phyloP scores from a whole-genome alignment of 2,797 vertebrate species.

The Thaleichthys pacificus region DNA sequence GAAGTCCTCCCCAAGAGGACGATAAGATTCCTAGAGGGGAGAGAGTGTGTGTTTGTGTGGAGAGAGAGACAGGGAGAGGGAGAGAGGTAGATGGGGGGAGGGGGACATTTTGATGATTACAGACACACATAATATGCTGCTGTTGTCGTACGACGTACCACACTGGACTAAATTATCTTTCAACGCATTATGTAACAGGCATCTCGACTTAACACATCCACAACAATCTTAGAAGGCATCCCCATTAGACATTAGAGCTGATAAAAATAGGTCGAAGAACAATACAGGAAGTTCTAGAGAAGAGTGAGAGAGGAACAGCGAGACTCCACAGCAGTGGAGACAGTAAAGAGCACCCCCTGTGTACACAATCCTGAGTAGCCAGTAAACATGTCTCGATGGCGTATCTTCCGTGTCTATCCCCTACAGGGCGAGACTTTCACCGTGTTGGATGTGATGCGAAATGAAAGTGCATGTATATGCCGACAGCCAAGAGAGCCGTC shows the following conservation, averaged over 20 bases:
- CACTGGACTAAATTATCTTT: neutral
- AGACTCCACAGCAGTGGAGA: constrained; percentile 6
- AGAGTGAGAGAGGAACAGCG: constrained; percentile 10
- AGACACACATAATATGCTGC: neutral
- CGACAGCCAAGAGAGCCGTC: constrained; percentile 21
- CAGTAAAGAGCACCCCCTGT: constrained; percentile 16
- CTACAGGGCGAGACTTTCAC: neutral
- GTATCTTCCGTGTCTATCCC: neutral
- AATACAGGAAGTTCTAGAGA: neutral
- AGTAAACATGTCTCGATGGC: neutral
- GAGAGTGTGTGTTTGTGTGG: constrained; percentile 26
- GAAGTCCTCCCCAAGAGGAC: constrained; percentile 86
- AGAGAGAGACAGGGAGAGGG: neutral
- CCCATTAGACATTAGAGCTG: neutral
- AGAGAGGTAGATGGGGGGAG: neutral
- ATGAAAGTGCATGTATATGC: constrained; percentile 57
- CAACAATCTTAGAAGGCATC: neutral
- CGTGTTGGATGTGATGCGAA: constrained; percentile 58
- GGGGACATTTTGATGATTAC: neutral
- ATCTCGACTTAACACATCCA: neutral
- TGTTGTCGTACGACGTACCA: neutral
- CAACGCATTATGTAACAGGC: neutral
- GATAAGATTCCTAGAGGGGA: constrained; percentile 78
- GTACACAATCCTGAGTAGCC: constrained; percentile 41
- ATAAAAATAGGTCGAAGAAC: neutral